Percentiles rank a stretch among this genome's conserved stretches.
Evolutionary conservation across 1,140 invertebrate genomes (phyloP).

Genomic region (Cyrtorhinus lividipennis): DNA sequence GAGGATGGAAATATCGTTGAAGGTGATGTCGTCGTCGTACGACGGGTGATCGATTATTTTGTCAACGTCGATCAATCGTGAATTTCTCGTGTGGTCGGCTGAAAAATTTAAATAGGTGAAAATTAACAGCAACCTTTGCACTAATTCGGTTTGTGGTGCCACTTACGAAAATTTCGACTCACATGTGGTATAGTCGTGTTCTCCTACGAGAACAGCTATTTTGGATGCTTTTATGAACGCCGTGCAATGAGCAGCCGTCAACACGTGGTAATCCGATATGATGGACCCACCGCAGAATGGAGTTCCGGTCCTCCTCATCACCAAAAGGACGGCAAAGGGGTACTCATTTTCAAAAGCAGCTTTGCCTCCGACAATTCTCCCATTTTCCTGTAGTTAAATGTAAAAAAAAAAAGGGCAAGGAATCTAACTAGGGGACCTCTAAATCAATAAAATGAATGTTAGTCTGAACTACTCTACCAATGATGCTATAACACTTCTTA

Average conservation of each 20-base stretch:
- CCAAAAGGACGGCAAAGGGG: slow-evolving; percentile 28
- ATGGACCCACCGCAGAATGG: slow-evolving; percentile 32
- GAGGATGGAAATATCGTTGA: slow-evolving; percentile 43
- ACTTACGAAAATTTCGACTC: neutral
- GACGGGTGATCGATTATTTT: slow-evolving; percentile 26
- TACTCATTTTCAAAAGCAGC: slow-evolving; percentile 38
- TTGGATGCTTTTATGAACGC: neutral
- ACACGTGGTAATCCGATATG: slow-evolving; percentile 28
- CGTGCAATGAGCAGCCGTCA: slow-evolving; percentile 32
- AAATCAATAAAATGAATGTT: no score
- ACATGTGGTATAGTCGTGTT: slow-evolving; percentile 10
- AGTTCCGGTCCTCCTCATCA: slow-evolving; percentile 21
- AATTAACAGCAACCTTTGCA: neutral
- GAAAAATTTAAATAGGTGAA: neutral
- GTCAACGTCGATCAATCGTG: neutral
- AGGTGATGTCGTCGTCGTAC: slow-evolving; percentile 31
- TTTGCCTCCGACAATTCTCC: slow-evolving; percentile 45
- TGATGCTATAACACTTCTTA: no score
- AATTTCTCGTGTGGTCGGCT: neutral
- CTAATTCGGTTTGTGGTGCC: neutral
- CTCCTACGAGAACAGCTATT: slow-evolving; percentile 6
- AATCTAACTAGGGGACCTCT: no score
- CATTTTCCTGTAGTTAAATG: slow-evolving; percentile 28
- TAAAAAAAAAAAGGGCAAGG: no score
- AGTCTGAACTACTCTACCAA: no score